Evolutionary conservation across 2,113 vertebrate genomes (phyloP).

Genomic region (Ivindomyrus marchei): DNA sequence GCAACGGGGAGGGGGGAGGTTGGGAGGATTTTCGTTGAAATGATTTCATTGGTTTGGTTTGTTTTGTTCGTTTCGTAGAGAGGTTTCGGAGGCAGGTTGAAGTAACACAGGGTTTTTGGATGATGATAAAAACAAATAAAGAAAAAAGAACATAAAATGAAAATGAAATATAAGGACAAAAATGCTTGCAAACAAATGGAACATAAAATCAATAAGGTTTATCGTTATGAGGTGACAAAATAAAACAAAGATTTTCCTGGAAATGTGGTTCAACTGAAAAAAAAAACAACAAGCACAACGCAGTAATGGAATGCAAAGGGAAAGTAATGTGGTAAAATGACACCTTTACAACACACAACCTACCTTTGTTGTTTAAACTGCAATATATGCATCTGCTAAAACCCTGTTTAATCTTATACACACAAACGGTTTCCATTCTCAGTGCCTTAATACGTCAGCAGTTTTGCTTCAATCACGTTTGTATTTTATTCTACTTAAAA

Average conservation of each 20-base stretch:
- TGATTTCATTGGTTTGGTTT: constrained; percentile 35
- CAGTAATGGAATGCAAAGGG: constrained; percentile 61
- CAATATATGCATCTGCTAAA: neutral
- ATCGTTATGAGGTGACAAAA: constrained; percentile 25
- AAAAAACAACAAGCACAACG: constrained; percentile 50
- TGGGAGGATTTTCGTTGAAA: constrained; percentile 29
- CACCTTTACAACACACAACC: constrained; percentile 72
- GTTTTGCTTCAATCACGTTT: neutral
- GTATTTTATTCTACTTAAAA: neutral
- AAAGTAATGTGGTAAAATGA: constrained; percentile 60
- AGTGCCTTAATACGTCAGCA: neutral
- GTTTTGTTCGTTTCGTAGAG: constrained; percentile 24
- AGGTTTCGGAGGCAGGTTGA: constrained; percentile 30
- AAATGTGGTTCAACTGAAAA: constrained; percentile 53
- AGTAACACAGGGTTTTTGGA: constrained; percentile 19
- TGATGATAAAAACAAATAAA: constrained; percentile 67
- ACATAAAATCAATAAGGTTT: constrained; percentile 37
- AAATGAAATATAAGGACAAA: constrained; percentile 53
- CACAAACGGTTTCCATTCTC: neutral
- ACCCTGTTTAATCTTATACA: neutral
- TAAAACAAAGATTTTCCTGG: constrained; percentile 63
- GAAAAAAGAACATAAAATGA: constrained; percentile 75
- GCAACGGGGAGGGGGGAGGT: neutral
- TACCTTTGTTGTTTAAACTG: constrained; percentile 64
- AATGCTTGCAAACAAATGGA: constrained; percentile 56